phyloP scores from a whole-genome alignment of 2,797 vertebrate species.

The Coendou prehensilis region DNA sequence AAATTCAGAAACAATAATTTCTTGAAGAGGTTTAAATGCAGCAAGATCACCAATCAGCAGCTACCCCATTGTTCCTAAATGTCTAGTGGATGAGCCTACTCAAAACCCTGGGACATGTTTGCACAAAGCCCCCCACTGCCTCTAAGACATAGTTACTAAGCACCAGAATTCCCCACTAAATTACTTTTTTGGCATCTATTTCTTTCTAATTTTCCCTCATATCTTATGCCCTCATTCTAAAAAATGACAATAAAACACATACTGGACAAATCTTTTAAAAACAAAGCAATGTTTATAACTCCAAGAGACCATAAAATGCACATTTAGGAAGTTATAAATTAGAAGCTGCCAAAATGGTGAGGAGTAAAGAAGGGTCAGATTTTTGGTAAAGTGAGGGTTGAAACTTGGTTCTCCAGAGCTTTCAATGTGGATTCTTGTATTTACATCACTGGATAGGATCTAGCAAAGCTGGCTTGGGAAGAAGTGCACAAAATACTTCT shows the following conservation, averaged over 20 bases:
- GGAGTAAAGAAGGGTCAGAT: slow-evolving; percentile 20
- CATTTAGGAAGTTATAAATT: slow-evolving; percentile 37
- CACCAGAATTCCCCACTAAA: slow-evolving; percentile 31
- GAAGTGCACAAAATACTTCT: not conserved
- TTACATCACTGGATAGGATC: not conserved
- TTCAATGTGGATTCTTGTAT: not conserved
- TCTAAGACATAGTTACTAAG: not conserved
- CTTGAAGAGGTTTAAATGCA: not conserved
- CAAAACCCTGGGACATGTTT: not conserved
- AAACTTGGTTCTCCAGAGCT: slow-evolving; percentile 17
- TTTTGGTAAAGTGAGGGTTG: slow-evolving; percentile 9
- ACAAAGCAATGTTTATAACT: slow-evolving; percentile 69
- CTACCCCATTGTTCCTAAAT: not conserved
- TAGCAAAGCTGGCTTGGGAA: not conserved
- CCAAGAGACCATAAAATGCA: slow-evolving; percentile 60
- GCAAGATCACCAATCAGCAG: not conserved
- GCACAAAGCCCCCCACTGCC: not conserved
- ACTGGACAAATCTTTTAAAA: slow-evolving; percentile 67
- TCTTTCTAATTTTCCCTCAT: not conserved
- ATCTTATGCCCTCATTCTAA: not conserved
- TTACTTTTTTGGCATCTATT: slow-evolving; percentile 43
- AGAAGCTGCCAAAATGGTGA: slow-evolving; percentile 64
- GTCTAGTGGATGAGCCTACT: not conserved
- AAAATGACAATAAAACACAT: slow-evolving; percentile 50
- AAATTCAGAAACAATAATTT: slow-evolving; percentile 39